phyloP scores from a whole-genome alignment of 2,797 vertebrate species.

The Syngnathus acus region DNA sequence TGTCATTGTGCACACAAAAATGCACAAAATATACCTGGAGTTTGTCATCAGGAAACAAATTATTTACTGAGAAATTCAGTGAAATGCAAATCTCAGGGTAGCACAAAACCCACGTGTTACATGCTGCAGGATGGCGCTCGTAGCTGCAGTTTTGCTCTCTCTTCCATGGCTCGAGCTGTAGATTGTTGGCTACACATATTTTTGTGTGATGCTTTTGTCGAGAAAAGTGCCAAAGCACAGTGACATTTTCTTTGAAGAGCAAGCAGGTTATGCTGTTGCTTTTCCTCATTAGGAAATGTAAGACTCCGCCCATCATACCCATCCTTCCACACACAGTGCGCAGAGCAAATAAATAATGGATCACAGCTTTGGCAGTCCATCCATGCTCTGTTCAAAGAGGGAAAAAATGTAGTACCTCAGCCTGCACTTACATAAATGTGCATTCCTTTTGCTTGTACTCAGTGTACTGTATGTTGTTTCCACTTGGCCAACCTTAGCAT shows the following conservation, averaged over 20 bases:
- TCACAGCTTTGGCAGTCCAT: constrained; percentile 35
- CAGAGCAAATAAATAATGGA: constrained; percentile 45
- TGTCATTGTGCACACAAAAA: background rate
- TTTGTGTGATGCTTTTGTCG: background rate
- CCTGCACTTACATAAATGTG: background rate
- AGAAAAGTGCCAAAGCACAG: background rate
- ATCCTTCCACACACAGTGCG: constrained; percentile 12
- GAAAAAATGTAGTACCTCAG: constrained; percentile 13
- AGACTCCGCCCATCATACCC: background rate
- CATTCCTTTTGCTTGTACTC: background rate
- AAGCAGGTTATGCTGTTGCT: background rate
- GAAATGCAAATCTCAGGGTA: background rate
- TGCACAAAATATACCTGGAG: background rate
- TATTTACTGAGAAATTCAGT: background rate
- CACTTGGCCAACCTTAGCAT: background rate
- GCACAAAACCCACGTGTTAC: background rate
- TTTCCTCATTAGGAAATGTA: background rate
- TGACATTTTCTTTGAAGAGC: background rate
- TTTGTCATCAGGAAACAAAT: background rate
- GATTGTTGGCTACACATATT: background rate
- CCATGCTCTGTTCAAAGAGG: constrained; percentile 38
- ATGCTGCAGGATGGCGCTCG: background rate
- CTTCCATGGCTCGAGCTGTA: background rate
- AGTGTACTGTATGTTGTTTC: background rate
- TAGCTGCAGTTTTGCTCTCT: background rate